Base-by-base conservation (phyloP, 2,113 vertebrate species). In the Carassius gibelio region DNA sequence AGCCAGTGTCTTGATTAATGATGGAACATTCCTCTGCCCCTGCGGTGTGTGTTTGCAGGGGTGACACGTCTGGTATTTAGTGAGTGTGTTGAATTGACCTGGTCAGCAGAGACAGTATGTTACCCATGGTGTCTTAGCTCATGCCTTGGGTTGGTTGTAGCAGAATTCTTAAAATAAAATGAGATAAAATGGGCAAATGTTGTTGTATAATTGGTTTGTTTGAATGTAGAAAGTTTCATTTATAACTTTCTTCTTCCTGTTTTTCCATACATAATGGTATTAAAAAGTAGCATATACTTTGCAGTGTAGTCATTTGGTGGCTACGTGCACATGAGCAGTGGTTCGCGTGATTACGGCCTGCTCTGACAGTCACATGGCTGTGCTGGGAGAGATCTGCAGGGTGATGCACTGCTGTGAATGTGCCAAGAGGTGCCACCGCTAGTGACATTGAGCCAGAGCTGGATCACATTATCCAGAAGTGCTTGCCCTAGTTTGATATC, bases 41-140 rank as follows among this genome's bases (percentile, higher is more conserved):
- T 21, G 75, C 6, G 1, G 66, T 79, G 34, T 85, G 21, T 85
- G 26, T 26, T 68, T 85, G 62, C 36, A 69, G 52, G 11, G 52
- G 64, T 55, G 48, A 72, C 30, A 3, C 4, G 64, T 83, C 81
- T 72, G 81, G 68, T 82, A 72, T 81, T 81, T 69, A 68, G 45
- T 30, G 59, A 62, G 77, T 26, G 77, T 45, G 57, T 42, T 80
- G 57, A 80, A 69, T 68, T 69, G 79, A 68, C 61, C 62, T 55
- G 62, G 48, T 68, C 38, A 52, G 21, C 36, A 55, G 45, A 34
- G 61, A 52, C 26, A 52, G 61, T 84, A 68, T 38, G 26, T 55
- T 68, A 17, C 36, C 26, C 45, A 68, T 68, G 83, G 61, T 8
- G 14, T 75, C 14, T 3, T 64, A 55, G 21, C 36, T 81, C 57